Percentiles rank a stretch among this genome's conserved stretches.
Conservation (phyloP, 2,797 vertebrate genomes). For the Tiaroga cobitis region DNA sequence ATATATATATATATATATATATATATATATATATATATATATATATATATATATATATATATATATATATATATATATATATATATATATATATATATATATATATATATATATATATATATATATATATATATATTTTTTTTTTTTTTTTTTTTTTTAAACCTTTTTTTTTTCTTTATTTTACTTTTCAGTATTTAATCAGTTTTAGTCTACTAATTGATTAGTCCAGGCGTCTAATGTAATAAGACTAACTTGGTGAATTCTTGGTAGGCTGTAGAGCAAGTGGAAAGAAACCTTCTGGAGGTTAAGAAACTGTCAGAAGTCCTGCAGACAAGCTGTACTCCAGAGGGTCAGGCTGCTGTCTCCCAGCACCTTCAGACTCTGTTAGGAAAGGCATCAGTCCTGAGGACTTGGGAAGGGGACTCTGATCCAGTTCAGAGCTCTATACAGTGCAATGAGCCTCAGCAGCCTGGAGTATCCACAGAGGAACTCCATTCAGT, state of each 20-base stretch:
- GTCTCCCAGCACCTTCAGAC: slow-evolving; percentile 35
- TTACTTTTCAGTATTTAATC: background rate
- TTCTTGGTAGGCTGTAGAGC: slow-evolving; percentile 7
- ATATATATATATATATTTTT: too few species aligned
- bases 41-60: too few species aligned
- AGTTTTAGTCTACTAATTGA: background rate
- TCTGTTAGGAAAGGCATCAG: slow-evolving; percentile 8
- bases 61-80: too few species aligned
- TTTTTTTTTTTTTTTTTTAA: too few species aligned
- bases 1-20: too few species aligned
- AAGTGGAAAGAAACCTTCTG: slow-evolving; percentile 1
- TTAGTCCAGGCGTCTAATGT: background rate
- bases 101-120: too few species aligned
- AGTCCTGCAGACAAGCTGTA: slow-evolving; percentile 52
- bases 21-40: too few species aligned
- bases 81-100: too few species aligned
- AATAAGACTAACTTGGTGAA: background rate
- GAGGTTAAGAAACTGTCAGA: slow-evolving; percentile 59
- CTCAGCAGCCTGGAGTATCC: slow-evolving; percentile 22
- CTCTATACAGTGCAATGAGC: background rate
- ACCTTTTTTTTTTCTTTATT: background rate
- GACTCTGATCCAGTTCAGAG: background rate
- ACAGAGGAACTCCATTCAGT: background rate
- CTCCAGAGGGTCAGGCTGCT: slow-evolving; percentile 36
- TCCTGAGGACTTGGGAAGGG: background rate